These are phyloP conservation scores for Centropyge bicolor DNA, from an alignment of 2,797 vertebrate genomes.

Conservation along the genomic window DNA sequence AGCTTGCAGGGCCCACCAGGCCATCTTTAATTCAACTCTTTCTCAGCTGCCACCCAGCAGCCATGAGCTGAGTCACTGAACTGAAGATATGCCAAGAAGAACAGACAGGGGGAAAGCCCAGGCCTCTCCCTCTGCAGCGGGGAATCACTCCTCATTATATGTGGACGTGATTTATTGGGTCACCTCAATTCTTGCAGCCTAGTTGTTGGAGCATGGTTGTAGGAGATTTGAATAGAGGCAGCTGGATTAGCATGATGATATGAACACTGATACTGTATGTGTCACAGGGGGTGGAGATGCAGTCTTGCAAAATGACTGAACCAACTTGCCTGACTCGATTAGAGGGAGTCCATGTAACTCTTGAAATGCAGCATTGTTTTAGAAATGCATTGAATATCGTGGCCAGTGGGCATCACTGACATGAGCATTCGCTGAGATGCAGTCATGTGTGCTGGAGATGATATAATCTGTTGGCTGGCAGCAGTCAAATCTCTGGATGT, in stretches of 20 bases:
- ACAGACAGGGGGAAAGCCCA: slow-evolving; percentile 66
- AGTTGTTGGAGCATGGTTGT: slow-evolving; percentile 48
- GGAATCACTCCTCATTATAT: slow-evolving; percentile 65
- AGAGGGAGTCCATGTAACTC: slow-evolving; percentile 56
- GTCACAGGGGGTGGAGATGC: slow-evolving; percentile 34
- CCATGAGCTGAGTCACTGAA: slow-evolving; percentile 68
- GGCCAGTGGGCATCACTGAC: slow-evolving; percentile 48
- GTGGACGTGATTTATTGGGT: slow-evolving; percentile 61
- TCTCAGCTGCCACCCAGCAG: slow-evolving; percentile 33
- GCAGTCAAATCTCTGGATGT: background rate
- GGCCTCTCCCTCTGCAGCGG: slow-evolving; percentile 37
- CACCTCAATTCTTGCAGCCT: slow-evolving; percentile 58
- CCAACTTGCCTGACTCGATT: slow-evolving; percentile 59
- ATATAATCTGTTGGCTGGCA: slow-evolving; percentile 8
- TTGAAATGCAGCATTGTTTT: slow-evolving; percentile 38
- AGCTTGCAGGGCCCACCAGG: slow-evolving; percentile 15
- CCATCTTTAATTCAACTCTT: slow-evolving; percentile 25
- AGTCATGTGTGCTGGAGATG: slow-evolving; percentile 14
- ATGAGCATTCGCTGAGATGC: slow-evolving; percentile 15
- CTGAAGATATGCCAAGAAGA: slow-evolving; percentile 58
- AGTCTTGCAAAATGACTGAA: slow-evolving; percentile 52
- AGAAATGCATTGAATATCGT: slow-evolving; percentile 21
- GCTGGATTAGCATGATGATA: slow-evolving; percentile 45
- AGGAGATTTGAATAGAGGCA: slow-evolving; percentile 23
- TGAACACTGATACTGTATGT: slow-evolving; percentile 55